These are phyloP conservation scores for Pemphigus obesinymphae DNA, from an alignment of 1,140 invertebrate species.

Conservation along the genomic window DNA sequence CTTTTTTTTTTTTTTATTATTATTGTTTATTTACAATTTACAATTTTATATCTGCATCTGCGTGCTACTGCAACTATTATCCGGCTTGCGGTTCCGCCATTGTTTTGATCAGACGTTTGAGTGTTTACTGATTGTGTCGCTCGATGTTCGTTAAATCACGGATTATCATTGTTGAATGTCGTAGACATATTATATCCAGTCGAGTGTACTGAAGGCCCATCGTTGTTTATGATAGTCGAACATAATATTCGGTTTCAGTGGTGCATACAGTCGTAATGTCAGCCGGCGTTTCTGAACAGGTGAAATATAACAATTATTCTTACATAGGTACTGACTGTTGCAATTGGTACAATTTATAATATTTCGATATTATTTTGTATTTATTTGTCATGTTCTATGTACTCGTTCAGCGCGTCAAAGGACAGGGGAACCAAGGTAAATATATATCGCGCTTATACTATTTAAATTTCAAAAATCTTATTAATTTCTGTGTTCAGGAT, in stretches of 20 bases:
- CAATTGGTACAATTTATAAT: slow-evolving; percentile 41
- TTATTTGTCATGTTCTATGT: slow-evolving; percentile 46
- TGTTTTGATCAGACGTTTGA: too few species aligned
- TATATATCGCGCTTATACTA: not conserved
- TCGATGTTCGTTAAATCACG: too few species aligned
- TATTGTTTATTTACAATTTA: slow-evolving; percentile 12
- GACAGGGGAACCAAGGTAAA: slow-evolving; percentile 74
- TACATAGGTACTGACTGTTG: slow-evolving; percentile 36
- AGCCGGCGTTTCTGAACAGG: slow-evolving; percentile 54
- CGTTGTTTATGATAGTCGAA: not conserved
- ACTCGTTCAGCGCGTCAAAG: slow-evolving; percentile 76
- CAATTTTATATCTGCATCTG: not conserved
- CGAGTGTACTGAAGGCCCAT: not conserved
- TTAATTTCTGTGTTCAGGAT: too few species aligned
- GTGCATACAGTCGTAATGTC: slow-evolving; percentile 50
- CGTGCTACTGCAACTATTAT: too few species aligned
- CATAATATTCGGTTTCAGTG: not conserved
- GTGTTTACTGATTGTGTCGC: too few species aligned
- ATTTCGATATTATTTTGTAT: slow-evolving; percentile 42
- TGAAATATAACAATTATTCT: slow-evolving; percentile 44
- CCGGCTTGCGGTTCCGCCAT: too few species aligned
- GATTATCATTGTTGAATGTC: not conserved
- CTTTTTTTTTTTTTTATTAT: not conserved
- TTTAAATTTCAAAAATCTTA: too few species aligned
- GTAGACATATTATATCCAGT: too few species aligned